Percentiles rank a stretch among this genome's conserved stretches.
Evolutionary conservation across 2,113 vertebrate species (phyloP).

Genomic region (Okapia johnstoni): DNA sequence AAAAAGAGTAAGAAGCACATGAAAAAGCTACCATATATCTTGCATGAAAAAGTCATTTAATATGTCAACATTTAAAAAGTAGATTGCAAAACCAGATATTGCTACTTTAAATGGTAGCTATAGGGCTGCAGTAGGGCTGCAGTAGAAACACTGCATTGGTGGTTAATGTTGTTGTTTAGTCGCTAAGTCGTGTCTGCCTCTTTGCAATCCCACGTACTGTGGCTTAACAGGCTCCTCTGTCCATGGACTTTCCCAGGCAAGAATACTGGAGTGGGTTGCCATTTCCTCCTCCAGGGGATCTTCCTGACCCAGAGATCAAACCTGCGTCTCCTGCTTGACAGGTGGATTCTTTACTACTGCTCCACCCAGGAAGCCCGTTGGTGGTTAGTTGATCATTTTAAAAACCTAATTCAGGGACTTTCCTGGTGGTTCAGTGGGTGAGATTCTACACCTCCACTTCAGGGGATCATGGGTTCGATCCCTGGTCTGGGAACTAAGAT

Average conservation of each 20-base stretch:
- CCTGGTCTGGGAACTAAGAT: background rate
- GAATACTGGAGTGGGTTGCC: background rate
- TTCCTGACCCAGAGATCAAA: background rate
- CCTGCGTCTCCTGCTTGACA: background rate
- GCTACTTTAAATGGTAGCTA: background rate
- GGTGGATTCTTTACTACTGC: background rate
- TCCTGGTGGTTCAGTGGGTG: background rate
- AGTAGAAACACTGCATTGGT: background rate
- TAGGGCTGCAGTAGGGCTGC: background rate
- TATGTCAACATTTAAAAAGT: background rate
- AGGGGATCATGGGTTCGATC: background rate
- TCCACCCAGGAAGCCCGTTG: background rate
- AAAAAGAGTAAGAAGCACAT: background rate
- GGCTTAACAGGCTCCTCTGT: background rate
- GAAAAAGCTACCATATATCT: background rate
- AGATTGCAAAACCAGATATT: background rate
- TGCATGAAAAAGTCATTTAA: conserved; percentile 7
- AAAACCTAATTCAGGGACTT: background rate
- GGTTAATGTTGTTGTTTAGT: background rate
- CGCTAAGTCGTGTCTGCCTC: background rate
- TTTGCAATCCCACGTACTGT: background rate
- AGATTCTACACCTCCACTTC: background rate
- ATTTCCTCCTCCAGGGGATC: background rate
- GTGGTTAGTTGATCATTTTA: background rate
- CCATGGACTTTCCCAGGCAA: background rate